Percentiles rank a stretch among this genome's conserved stretches.
Conservation (phyloP, 2,113 vertebrate genomes). For the Oceanites oceanicus region DNA sequence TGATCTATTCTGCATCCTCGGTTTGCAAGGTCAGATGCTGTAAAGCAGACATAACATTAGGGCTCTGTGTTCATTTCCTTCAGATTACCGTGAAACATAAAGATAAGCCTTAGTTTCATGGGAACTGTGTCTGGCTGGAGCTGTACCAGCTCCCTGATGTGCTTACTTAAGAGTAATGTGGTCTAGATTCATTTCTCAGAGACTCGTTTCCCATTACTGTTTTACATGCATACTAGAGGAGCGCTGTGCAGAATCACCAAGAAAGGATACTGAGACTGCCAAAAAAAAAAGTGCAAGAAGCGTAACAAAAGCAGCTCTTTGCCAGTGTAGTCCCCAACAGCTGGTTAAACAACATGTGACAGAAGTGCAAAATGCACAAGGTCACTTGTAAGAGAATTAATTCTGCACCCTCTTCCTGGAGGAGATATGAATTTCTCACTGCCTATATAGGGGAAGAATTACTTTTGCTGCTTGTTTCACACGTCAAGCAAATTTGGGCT, state of each 20-base stretch:
- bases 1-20: not conserved
- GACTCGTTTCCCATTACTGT: not conserved
- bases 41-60: not conserved
- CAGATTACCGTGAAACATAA: not conserved
- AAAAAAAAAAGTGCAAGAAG: not conserved
- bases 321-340: not conserved
- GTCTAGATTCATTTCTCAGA: not conserved
- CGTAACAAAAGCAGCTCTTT: not conserved
- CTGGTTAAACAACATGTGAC: accelerated
- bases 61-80: not conserved
- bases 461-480: not conserved
- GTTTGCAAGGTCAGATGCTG: not conserved
- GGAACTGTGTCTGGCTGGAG: not conserved
- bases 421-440: not conserved
- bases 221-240: not conserved
- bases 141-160: not conserved
- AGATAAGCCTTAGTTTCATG: not conserved
- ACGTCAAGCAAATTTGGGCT: not conserved
- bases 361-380: not conserved
- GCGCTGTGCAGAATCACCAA: not conserved
- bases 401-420: not conserved
- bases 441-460: not conserved
- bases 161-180: not conserved
- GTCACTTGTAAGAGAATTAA: not conserved
- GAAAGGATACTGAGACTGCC: not conserved